These are phyloP conservation scores for Acleris emargana DNA, from an alignment of 2,888 invertebrate species.

Conservation along the genomic window DNA sequence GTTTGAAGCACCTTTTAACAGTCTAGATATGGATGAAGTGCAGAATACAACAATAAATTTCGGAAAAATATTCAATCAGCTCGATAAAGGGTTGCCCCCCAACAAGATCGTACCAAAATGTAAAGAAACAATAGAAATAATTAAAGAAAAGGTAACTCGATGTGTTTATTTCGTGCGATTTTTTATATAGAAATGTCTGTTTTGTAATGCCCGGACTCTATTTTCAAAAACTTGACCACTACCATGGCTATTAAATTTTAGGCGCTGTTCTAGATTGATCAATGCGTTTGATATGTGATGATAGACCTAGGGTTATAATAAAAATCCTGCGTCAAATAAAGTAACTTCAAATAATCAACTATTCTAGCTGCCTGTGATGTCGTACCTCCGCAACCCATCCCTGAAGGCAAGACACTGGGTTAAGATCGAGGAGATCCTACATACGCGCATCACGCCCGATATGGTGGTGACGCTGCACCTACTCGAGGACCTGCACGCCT, in stretches of 20 bases:
- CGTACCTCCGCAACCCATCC: constrained; percentile 91
- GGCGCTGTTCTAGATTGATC: too few relatives aligned
- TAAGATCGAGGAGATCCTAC: constrained; percentile 89
- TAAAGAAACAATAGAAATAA: constrained; percentile 89
- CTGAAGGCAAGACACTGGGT: constrained; percentile 93
- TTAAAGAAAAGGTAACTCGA: constrained; percentile 88
- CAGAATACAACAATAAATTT: constrained; percentile 85
- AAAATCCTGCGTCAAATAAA: too few relatives aligned
- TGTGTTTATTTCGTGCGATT: too few relatives aligned
- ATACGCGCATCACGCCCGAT: constrained; percentile 89
- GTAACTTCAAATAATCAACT: background rate
- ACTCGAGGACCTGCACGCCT: constrained; percentile 89
- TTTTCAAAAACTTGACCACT: too few relatives aligned
- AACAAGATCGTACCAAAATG: constrained; percentile 91
- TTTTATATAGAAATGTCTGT: too few relatives aligned
- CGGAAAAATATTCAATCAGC: constrained; percentile 88
- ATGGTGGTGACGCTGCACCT: constrained; percentile 86
- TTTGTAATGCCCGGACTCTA: too few relatives aligned
- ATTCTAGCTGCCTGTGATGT: constrained; percentile 88
- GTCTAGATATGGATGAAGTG: constrained; percentile 90
- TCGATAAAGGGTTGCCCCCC: constrained; percentile 92
- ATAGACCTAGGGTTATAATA: too few relatives aligned
- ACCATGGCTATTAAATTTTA: too few relatives aligned
- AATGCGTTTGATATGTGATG: too few relatives aligned
- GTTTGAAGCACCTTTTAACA: constrained; percentile 82